Evolutionary conservation across 2,888 invertebrate species (phyloP).

Genomic region (Eupeodes luniger): DNA sequence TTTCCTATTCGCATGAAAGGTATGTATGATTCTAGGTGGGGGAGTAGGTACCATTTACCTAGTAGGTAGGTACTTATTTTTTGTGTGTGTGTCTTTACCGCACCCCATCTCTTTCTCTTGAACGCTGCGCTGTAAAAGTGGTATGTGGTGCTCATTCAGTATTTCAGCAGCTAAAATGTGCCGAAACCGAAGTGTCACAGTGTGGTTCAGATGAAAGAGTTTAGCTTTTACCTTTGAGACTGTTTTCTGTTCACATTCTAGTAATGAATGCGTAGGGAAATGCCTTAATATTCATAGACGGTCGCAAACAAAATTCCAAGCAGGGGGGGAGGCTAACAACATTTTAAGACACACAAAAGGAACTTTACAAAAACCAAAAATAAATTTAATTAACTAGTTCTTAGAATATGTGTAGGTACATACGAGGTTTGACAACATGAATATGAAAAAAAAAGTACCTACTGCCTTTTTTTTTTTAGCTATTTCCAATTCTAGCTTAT

Average conservation of each 20-base stretch:
- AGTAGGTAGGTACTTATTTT: background rate
- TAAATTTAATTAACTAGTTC: background rate
- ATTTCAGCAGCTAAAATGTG: constrained; percentile 1
- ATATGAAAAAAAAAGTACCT: too few relatives aligned
- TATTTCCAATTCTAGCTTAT: too few relatives aligned
- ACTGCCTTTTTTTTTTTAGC: too few relatives aligned
- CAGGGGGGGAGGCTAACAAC: too few relatives aligned
- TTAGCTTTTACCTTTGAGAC: constrained; percentile 26
- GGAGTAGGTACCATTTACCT: background rate
- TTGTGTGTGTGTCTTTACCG: background rate
- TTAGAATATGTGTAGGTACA: too few relatives aligned
- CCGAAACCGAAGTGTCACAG: constrained; percentile 48
- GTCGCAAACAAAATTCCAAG: background rate
- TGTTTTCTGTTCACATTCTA: background rate
- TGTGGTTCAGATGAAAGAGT: constrained; percentile 48
- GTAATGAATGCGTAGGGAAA: constrained; percentile 13
- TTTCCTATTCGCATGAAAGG: background rate
- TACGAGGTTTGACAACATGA: too few relatives aligned
- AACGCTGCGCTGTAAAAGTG: constrained; percentile 2
- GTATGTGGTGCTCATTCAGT: constrained; percentile 6
- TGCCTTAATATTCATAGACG: background rate
- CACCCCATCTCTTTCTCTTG: background rate
- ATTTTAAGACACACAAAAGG: background rate
- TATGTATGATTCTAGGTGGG: too few relatives aligned
- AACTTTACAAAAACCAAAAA: background rate